These are phyloP conservation scores for Ambastaia sidthimunki DNA, from an alignment of 2,797 vertebrate species.

Conservation along the genomic window DNA sequence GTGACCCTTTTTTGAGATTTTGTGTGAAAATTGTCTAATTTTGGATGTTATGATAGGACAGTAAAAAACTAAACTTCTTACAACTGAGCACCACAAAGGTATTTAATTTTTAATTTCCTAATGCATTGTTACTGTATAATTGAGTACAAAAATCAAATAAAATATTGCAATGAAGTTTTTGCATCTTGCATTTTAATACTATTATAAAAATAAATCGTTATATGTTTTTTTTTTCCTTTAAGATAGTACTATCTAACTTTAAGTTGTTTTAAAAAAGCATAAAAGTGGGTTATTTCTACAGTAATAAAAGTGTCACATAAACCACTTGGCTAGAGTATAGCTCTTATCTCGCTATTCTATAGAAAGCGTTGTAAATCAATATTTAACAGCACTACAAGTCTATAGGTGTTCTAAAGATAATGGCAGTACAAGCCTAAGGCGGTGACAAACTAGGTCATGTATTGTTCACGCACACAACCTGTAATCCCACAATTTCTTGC, in stretches of 20 bases:
- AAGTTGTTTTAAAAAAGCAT: no score
- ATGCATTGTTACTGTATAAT: neutral
- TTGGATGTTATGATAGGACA: neutral
- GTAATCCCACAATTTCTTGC: neutral
- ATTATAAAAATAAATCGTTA: no score
- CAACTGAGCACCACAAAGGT: neutral
- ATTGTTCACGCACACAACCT: neutral
- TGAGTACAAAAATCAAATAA: conserved; percentile 22
- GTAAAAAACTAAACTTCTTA: neutral
- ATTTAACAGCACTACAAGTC: no score
- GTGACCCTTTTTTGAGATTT: neutral
- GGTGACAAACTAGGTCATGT: neutral
- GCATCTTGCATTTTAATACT: neutral
- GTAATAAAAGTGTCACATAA: neutral
- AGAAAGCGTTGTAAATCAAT: neutral
- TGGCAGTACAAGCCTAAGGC: no score
- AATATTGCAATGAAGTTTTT: conserved; percentile 8
- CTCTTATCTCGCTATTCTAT: neutral
- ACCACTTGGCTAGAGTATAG: neutral
- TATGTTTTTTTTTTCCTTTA: no score
- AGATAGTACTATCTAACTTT: no score
- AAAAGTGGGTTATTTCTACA: neutral
- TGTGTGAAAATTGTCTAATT: neutral
- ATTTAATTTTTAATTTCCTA: conserved; percentile 7
- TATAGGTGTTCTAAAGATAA: no score